These are phyloP conservation scores for Lottia scabra DNA, from an alignment of 2,888 invertebrate genomes.

Conservation along the genomic window DNA sequence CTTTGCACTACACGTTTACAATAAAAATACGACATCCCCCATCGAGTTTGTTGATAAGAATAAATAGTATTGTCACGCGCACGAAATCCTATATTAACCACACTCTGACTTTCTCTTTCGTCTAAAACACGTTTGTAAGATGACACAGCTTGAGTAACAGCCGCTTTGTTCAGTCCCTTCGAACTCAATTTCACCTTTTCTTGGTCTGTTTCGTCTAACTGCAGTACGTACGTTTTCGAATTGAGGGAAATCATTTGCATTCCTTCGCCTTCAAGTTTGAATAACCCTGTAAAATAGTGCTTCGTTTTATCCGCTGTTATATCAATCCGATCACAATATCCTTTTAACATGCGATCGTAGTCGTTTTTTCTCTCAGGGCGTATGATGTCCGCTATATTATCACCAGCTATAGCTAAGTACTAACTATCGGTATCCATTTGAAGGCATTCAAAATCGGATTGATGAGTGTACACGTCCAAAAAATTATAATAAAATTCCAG, in stretches of 20 bases:
- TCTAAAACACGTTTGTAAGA: too few relatives aligned
- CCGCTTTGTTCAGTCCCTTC: not conserved
- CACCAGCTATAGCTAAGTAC: not conserved
- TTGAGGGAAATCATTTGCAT: conserved; percentile 9
- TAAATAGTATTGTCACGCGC: too few relatives aligned
- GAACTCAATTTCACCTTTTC: not conserved
- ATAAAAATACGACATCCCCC: too few relatives aligned
- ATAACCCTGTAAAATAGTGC: conserved; percentile 3
- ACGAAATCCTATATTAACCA: too few relatives aligned
- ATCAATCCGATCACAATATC: not conserved
- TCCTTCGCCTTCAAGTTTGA: conserved; percentile 5
- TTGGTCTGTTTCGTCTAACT: not conserved
- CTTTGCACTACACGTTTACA: too few relatives aligned
- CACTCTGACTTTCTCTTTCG: too few relatives aligned
- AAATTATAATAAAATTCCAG: conserved; percentile 1
- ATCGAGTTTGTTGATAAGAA: too few relatives aligned
- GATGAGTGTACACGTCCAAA: not conserved
- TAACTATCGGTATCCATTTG: not conserved
- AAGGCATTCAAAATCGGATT: too few relatives aligned
- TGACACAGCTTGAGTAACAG: not conserved
- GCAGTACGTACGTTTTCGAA: conserved; percentile 9
- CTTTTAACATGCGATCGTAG: conserved; percentile 2
- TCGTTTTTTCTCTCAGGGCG: conserved; percentile 1
- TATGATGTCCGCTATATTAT: not conserved
- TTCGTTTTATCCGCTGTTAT: not conserved